Percentiles rank a stretch among this genome's conserved stretches.
Conservation (phyloP, 1,140 invertebrate genomes). For the Acyrthosiphon pisum region DNA sequence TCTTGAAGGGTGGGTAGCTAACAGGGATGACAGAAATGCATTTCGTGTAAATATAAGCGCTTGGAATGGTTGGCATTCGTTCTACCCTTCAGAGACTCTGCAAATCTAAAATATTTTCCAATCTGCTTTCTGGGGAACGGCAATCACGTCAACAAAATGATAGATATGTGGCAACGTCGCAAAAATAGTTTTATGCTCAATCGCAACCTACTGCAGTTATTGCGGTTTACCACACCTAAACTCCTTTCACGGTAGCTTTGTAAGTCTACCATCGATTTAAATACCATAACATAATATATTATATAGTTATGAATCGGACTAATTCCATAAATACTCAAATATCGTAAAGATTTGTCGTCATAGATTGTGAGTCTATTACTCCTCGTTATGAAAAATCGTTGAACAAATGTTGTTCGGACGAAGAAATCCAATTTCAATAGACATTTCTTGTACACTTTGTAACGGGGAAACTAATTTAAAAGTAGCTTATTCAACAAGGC, state of each 20-base stretch:
- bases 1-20: background rate
- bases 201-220: background rate
- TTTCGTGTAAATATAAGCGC: background rate
- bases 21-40: background rate
- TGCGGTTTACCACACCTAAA: too few species aligned
- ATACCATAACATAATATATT: background rate
- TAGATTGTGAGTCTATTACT: background rate
- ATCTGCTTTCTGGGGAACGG: background rate
- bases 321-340: background rate
- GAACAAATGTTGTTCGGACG: background rate
- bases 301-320: background rate
- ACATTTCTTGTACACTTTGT: background rate
- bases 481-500: constrained; percentile 13
- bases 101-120: background rate
- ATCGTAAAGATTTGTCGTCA: background rate
- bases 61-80: background rate
- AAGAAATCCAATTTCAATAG: constrained; percentile 6
- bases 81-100: background rate
- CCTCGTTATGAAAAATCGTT: background rate
- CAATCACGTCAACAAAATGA: background rate
- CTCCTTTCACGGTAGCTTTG: background rate
- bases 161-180: background rate
- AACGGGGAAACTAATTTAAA: constrained; percentile 20
- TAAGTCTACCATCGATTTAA: background rate
- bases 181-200: background rate